phyloP scores from a whole-genome alignment of 2,888 invertebrate species.

The Hoplodrina ambigua region DNA sequence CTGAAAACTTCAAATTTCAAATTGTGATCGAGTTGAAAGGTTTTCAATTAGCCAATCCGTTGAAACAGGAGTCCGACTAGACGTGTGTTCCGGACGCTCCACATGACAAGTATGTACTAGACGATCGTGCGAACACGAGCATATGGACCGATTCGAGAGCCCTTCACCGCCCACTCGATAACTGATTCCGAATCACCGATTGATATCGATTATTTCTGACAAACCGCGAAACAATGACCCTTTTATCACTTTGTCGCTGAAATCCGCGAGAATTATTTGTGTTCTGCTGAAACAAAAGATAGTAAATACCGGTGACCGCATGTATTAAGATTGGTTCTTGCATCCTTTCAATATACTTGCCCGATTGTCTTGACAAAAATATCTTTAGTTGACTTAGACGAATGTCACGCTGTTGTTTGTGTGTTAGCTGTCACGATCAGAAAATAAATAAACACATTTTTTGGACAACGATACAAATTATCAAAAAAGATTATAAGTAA shows the following conservation, averaged over 20 bases:
- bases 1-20: constrained; percentile 62
- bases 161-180: constrained; percentile 76
- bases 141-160: constrained; percentile 75
- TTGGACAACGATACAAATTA: too few species aligned
- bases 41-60: constrained; percentile 79
- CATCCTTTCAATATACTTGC: not conserved
- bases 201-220: constrained; percentile 77
- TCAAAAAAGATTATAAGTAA: too few species aligned
- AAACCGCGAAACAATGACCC: constrained; percentile 74
- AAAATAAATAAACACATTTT: too few species aligned
- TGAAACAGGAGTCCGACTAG: constrained; percentile 71
- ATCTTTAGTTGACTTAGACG: too few species aligned
- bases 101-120: constrained; percentile 75
- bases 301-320: constrained; percentile 21
- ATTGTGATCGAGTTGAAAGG: constrained; percentile 67
- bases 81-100: constrained; percentile 74
- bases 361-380: too few species aligned
- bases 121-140: constrained; percentile 73
- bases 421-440: too few species aligned
- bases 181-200: constrained; percentile 79
- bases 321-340: not conserved
- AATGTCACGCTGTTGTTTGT: too few species aligned
- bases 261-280: constrained; percentile 44
- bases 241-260: constrained; percentile 67
- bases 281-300: constrained; percentile 25